Evolutionary conservation across 1,140 invertebrate genomes (phyloP).

Genomic region (Drosophila paulistorum): DNA sequence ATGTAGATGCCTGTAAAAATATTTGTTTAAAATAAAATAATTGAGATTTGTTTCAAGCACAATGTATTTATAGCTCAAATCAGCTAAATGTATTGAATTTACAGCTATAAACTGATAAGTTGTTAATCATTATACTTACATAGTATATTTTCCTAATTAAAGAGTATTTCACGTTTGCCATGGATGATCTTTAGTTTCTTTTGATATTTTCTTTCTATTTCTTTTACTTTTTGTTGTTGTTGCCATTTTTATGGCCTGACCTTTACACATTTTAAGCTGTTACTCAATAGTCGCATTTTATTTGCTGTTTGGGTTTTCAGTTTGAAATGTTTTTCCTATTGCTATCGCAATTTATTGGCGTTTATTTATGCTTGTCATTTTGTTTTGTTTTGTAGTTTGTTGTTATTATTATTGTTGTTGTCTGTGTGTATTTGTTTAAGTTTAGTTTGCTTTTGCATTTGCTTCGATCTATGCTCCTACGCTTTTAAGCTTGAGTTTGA

Average conservation of each 20-base stretch:
- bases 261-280: conserved; percentile 72
- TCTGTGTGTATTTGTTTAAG: conserved; percentile 4
- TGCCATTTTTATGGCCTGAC: conserved; percentile 60
- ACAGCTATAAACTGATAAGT: too few relatives aligned
- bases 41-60: too few relatives aligned
- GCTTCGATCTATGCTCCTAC: conserved; percentile 53
- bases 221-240: conserved; percentile 20
- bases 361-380: conserved; percentile 66
- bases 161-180: conserved; percentile 35
- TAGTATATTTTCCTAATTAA: not conserved
- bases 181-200: not conserved
- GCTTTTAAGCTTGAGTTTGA: conserved; percentile 50
- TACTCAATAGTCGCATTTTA: conserved; percentile 63
- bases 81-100: too few relatives aligned
- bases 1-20: too few relatives aligned
- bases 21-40: too few relatives aligned
- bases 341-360: conserved; percentile 63
- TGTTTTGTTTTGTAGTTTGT: conserved; percentile 5
- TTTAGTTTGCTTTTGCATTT: conserved; percentile 31
- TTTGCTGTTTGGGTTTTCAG: conserved; percentile 48
- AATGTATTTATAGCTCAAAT: too few relatives aligned
- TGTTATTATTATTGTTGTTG: conserved; percentile 5
- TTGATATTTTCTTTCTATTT: conserved; percentile 26
- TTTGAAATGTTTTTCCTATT: conserved; percentile 42
- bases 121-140: too few relatives aligned